Evolutionary conservation across 2,888 invertebrate species (phyloP).

Genomic region (Aromia moschata): DNA sequence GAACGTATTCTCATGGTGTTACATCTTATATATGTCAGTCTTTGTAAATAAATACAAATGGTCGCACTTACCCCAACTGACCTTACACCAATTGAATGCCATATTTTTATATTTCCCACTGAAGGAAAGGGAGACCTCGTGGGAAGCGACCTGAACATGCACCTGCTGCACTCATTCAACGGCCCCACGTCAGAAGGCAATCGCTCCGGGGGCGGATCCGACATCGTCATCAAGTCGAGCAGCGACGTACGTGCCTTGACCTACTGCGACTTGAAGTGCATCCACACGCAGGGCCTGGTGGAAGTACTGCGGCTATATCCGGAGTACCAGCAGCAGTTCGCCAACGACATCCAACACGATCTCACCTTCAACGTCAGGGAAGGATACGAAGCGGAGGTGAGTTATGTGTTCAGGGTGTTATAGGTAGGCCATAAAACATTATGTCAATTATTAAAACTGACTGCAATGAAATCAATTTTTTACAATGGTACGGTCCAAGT

Average conservation of each 20-base stretch:
- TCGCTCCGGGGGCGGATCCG: constrained; percentile 68
- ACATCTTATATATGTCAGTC: too few relatives aligned
- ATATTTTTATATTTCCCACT: too few relatives aligned
- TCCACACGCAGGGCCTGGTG: constrained; percentile 88
- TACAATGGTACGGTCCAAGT: too few relatives aligned
- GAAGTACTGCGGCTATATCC: constrained; percentile 88
- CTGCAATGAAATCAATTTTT: too few relatives aligned
- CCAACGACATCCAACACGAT: constrained; percentile 94
- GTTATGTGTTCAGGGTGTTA: constrained; percentile 20
- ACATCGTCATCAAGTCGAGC: constrained; percentile 90
- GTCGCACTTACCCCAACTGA: too few relatives aligned
- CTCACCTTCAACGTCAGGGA: constrained; percentile 93
- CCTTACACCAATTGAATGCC: too few relatives aligned
- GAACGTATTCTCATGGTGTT: too few relatives aligned
- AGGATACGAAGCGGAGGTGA: constrained; percentile 88
- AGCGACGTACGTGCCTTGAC: constrained; percentile 94
- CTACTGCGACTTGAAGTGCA: constrained; percentile 95
- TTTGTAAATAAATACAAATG: too few relatives aligned
- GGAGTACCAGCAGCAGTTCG: constrained; percentile 94
- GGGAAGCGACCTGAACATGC: constrained; percentile 89
- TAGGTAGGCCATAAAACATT: neutral
- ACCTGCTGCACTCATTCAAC: constrained; percentile 74
- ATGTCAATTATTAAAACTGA: too few relatives aligned
- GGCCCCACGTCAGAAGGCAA: constrained; percentile 62
- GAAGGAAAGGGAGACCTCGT: constrained; percentile 95